These are phyloP conservation scores for Amazona ochrocephala DNA, from an alignment of 2,797 vertebrate species.

Conservation along the genomic window DNA sequence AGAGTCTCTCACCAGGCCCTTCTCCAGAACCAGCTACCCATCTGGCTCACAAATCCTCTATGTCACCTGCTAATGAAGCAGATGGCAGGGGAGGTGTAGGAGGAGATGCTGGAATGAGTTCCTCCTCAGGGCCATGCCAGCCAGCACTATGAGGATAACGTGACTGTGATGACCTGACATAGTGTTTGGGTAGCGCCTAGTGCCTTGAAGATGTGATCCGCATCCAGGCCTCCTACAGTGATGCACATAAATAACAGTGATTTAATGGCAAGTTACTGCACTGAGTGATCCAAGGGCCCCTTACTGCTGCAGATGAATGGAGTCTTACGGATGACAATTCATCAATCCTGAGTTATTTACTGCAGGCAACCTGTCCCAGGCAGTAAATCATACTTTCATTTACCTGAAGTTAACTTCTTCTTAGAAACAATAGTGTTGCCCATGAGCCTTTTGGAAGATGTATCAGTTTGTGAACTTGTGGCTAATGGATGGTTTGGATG, in stretches of 20 bases:
- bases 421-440: not conserved
- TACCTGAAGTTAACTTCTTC: constrained; percentile 23
- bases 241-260: not conserved
- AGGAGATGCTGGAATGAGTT: not conserved
- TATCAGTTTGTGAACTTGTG: not conserved
- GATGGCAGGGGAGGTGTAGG: not conserved
- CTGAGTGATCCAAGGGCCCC: not conserved
- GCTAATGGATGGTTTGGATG: constrained; percentile 56
- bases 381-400: constrained; percentile 50
- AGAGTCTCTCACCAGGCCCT: not conserved
- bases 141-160: not conserved
- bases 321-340: not conserved
- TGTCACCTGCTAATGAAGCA: not conserved
- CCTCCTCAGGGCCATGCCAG: not conserved
- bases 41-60: not conserved
- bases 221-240: not conserved
- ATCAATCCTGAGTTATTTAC: constrained; percentile 33
- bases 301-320: not conserved
- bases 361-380: not conserved
- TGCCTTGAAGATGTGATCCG: fast-evolving
- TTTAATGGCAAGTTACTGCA: not conserved
- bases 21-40: not conserved
- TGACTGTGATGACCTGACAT: not conserved
- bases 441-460: not conserved
- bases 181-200: not conserved